Evolutionary conservation across 2,113 vertebrate genomes (phyloP).

Genomic region (Manacus vitellinus): DNA sequence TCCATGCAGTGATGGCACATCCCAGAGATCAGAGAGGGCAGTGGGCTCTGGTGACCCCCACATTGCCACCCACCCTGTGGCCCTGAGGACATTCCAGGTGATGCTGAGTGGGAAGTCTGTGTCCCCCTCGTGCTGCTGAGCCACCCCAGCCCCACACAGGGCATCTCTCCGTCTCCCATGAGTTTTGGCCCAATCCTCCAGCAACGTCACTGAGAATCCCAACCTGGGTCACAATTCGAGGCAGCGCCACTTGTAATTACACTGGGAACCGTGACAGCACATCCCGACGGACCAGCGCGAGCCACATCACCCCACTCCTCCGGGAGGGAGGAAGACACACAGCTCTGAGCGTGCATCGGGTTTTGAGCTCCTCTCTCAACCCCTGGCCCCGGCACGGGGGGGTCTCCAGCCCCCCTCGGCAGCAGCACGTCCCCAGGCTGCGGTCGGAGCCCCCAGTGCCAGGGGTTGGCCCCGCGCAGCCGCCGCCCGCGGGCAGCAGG

Average conservation of each 20-base stretch:
- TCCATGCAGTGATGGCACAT: fast-evolving
- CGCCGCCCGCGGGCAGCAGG: not conserved
- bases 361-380: not conserved
- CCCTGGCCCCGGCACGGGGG: not conserved
- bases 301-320: fast-evolving
- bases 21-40: not conserved
- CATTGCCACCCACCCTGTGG: fast-evolving
- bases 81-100: fast-evolving
- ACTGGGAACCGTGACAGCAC: fast-evolving
- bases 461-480: not conserved
- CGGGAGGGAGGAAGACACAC: not conserved
- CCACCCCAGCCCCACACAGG: not conserved
- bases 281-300: fast-evolving
- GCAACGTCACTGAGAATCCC: fast-evolving
- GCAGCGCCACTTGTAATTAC: not conserved
- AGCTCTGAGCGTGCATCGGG: not conserved
- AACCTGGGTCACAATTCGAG: not conserved
- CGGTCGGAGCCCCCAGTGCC: not conserved
- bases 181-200: not conserved
- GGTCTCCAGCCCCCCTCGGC: fast-evolving
- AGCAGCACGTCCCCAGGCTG: not conserved
- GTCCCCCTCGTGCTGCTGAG: fast-evolving
- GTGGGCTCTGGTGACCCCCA: not conserved
- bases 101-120: fast-evolving
- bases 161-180: not conserved